These are phyloP conservation scores for Mystacides longicornis DNA, from an alignment of 2,888 invertebrate species.

Conservation along the genomic window DNA sequence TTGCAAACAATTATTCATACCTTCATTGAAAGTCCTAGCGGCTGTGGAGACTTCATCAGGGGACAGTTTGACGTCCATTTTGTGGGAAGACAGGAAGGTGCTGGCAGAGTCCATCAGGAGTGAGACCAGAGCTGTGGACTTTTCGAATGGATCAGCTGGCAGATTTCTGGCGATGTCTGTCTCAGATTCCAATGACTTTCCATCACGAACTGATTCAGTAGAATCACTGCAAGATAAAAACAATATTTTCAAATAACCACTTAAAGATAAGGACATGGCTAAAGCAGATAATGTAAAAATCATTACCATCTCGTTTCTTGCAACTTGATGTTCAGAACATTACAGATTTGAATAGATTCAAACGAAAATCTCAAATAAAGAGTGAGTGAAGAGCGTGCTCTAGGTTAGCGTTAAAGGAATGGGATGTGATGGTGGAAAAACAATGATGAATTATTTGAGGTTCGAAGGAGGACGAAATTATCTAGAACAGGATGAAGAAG, in stretches of 20 bases:
- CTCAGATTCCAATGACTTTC: slow-evolving; percentile 36
- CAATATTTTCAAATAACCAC: not conserved
- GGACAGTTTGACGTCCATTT: slow-evolving; percentile 62
- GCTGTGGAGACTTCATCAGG: slow-evolving; percentile 56
- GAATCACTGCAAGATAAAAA: slow-evolving; percentile 34
- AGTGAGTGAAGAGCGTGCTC: too few relatives aligned
- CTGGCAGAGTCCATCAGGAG: slow-evolving; percentile 49
- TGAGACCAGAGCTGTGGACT: slow-evolving; percentile 45
- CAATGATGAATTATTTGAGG: too few relatives aligned
- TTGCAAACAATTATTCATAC: slow-evolving; percentile 41
- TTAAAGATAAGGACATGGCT: too few relatives aligned
- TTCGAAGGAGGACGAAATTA: too few relatives aligned
- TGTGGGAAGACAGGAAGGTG: slow-evolving; percentile 52
- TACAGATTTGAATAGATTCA: too few relatives aligned
- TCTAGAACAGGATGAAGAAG: too few relatives aligned
- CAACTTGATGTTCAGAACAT: too few relatives aligned
- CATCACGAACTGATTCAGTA: slow-evolving; percentile 33
- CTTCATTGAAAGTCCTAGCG: slow-evolving; percentile 70
- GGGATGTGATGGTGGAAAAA: too few relatives aligned
- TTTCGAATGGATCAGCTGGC: slow-evolving; percentile 46
- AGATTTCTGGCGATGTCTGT: slow-evolving; percentile 46
- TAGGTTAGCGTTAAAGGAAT: too few relatives aligned
- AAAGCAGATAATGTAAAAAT: too few relatives aligned
- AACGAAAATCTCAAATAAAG: too few relatives aligned
- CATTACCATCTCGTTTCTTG: too few relatives aligned